Percentiles rank a stretch among this genome's conserved stretches.
phyloP scores from a whole-genome alignment of 2,113 vertebrate genomes.

The Ceyx cyanopectus region DNA sequence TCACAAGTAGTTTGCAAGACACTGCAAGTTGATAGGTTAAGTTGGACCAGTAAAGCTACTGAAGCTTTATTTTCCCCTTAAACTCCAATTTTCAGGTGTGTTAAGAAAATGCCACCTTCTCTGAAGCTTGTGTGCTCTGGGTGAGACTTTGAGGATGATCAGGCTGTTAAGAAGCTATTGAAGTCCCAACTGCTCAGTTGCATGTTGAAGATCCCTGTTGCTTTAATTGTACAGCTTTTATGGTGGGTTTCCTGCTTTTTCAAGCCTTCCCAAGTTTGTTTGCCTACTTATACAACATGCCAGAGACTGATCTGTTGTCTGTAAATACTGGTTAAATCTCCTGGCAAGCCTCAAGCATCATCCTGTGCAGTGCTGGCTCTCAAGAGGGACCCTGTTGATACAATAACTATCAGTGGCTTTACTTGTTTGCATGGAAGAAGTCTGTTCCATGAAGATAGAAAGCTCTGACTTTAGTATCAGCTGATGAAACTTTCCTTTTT shows the following conservation, averaged over 20 bases:
- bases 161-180: background rate
- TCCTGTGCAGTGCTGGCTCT: background rate
- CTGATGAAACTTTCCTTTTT: background rate
- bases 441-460: background rate
- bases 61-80: background rate
- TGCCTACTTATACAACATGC: background rate
- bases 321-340: constrained; percentile 6
- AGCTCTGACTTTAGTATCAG: background rate
- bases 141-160: background rate
- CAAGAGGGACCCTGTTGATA: background rate
- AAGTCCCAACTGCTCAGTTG: background rate
- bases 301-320: background rate
- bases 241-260: background rate
- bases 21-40: background rate
- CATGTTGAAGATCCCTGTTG: rapidly evolving
- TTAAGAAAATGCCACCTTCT: background rate
- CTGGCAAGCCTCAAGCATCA: background rate
- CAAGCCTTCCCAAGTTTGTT: background rate
- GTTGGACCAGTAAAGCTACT: background rate
- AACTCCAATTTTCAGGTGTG: background rate
- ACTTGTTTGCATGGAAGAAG: background rate
- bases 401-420: background rate
- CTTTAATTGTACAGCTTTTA: background rate
- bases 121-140: background rate
- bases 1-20: background rate